Conservation (phyloP, 2,113 vertebrate genomes). For the Rhynchopsitta pachyrhyncha region DNA sequence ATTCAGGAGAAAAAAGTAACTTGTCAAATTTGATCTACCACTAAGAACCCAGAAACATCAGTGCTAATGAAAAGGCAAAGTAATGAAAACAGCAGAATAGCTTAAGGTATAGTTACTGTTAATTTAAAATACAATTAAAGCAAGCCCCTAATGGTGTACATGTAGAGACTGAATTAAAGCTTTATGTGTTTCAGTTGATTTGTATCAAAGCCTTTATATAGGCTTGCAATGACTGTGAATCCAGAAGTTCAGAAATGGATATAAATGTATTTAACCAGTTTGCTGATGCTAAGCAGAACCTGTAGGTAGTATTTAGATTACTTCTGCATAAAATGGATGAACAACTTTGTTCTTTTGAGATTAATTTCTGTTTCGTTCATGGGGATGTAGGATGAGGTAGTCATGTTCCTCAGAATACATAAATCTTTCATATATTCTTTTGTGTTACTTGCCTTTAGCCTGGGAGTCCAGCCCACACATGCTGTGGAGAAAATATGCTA, state of each 20-base stretch:
- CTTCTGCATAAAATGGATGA: background rate
- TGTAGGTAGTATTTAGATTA: background rate
- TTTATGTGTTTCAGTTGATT: background rate
- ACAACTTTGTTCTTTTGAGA: background rate
- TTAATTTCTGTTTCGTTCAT: background rate
- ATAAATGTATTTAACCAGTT: background rate
- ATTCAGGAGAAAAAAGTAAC: background rate
- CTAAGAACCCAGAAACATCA: background rate
- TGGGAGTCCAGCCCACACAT: background rate
- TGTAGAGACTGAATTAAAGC: background rate
- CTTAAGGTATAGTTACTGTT: background rate
- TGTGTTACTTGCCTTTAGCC: background rate
- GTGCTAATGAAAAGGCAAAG: background rate
- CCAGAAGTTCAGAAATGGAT: background rate
- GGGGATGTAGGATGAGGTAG: background rate
- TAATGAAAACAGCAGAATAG: background rate
- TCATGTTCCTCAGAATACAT: background rate
- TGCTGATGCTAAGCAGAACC: background rate
- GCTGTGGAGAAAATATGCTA: background rate
- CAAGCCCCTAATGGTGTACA: background rate
- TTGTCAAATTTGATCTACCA: background rate
- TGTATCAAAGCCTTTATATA: background rate
- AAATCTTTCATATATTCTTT: background rate
- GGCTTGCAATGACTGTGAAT: background rate
- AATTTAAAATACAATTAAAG: background rate